Evolutionary conservation across 2,797 vertebrate species (phyloP).

Genomic region (Sebastes steindachneri): DNA sequence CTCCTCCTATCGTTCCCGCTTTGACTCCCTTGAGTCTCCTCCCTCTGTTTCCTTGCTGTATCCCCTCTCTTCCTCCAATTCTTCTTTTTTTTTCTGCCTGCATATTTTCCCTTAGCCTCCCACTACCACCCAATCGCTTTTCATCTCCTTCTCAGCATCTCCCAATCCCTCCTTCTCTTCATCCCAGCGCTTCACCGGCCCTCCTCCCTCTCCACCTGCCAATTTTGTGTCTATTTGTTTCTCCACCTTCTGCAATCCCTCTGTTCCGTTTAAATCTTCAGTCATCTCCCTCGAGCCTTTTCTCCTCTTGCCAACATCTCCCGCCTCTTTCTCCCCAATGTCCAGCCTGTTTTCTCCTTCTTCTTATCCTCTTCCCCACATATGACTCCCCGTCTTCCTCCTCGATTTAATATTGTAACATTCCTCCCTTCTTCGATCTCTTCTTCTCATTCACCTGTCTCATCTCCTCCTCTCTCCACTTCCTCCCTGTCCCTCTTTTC

Average conservation of each 20-base stretch:
- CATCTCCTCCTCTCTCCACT: not conserved
- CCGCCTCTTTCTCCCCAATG: not conserved
- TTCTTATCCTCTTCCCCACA: not conserved
- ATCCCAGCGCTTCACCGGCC: not conserved
- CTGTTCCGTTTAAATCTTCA: conserved; percentile 25
- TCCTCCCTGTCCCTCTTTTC: not conserved
- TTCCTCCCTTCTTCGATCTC: not conserved
- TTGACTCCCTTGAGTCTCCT: not conserved
- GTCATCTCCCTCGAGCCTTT: not conserved
- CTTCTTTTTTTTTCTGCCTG: not conserved
- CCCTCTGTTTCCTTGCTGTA: not conserved
- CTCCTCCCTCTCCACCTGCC: conserved; percentile 20
- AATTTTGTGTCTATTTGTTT: conserved; percentile 34
- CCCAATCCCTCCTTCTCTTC: not conserved
- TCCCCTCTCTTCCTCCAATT: not conserved
- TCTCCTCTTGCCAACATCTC: conserved; percentile 3
- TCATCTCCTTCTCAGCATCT: conserved; percentile 3
- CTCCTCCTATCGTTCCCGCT: not conserved
- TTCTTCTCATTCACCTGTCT: not conserved
- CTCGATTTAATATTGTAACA: not conserved
- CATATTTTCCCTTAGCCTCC: not conserved
- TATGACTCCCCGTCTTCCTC: not conserved
- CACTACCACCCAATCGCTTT: not conserved
- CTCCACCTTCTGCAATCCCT: conserved; percentile 22
- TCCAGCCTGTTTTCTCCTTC: not conserved